Percentiles rank a stretch among this genome's conserved stretches.
These are phyloP conservation scores for Drosophila austrosaltans DNA, from an alignment of 2,888 invertebrate species.

Conservation along the genomic window DNA sequence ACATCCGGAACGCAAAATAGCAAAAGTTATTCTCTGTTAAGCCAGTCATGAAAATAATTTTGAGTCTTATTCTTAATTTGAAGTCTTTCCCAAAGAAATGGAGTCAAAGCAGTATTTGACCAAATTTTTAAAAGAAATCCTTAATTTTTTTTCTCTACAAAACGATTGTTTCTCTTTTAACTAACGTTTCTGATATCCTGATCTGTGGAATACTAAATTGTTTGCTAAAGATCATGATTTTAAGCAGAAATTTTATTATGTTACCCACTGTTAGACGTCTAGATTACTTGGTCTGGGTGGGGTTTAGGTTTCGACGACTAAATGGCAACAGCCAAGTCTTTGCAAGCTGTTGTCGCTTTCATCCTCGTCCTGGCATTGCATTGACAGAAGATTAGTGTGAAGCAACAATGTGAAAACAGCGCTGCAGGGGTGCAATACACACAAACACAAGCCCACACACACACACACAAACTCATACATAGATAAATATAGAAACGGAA, in stretches of 20 bases:
- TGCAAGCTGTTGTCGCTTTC: conserved; percentile 79
- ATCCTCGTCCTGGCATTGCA: conserved; percentile 69
- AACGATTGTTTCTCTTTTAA: too few species aligned
- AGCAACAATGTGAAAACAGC: conserved; percentile 80
- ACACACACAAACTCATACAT: conserved; percentile 14
- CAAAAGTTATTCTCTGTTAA: too few species aligned
- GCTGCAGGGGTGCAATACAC: conserved; percentile 61
- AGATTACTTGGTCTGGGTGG: conserved; percentile 9
- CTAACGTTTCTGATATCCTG: too few species aligned
- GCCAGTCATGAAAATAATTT: too few species aligned
- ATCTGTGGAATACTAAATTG: not conserved
- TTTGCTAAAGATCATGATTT: not conserved
- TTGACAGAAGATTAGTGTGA: conserved; percentile 80
- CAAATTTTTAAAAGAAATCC: too few species aligned
- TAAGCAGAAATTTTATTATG: not conserved
- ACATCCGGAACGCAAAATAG: too few species aligned
- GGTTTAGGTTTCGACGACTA: conserved; percentile 24
- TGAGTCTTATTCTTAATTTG: too few species aligned
- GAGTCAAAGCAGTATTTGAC: too few species aligned
- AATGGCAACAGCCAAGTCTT: conserved; percentile 44
- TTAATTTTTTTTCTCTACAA: not conserved
- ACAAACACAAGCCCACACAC: conserved; percentile 21
- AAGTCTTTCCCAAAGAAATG: too few species aligned
- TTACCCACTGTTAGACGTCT: not conserved
- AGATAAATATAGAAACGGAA: conserved; percentile 54